Conservation (phyloP, 2,113 vertebrate genomes). For the Anhinga rufa region DNA sequence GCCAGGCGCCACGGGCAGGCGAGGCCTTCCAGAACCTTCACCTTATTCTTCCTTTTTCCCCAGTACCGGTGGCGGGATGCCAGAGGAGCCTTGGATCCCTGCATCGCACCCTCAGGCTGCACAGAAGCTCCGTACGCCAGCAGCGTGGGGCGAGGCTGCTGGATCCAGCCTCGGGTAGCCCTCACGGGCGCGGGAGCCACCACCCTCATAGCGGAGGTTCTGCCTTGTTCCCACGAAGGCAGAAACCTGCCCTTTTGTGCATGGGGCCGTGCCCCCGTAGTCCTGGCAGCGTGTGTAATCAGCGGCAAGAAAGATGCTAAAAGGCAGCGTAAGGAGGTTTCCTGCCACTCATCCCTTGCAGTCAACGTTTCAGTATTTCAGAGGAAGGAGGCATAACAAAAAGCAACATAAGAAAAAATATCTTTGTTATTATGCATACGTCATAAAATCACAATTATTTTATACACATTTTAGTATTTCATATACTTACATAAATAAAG, state of each 20-base stretch:
- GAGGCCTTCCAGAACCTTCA: too few relatives aligned
- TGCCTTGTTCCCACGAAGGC: too few relatives aligned
- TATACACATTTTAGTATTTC: slow-evolving; percentile 44
- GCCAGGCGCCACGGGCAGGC: too few relatives aligned
- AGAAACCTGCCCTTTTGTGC: not conserved
- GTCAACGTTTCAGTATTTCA: not conserved
- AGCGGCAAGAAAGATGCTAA: not conserved
- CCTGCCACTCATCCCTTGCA: not conserved
- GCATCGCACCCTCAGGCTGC: rapidly evolving
- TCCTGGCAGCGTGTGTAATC: rapidly evolving
- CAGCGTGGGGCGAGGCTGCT: rapidly evolving
- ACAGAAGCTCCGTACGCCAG: rapidly evolving
- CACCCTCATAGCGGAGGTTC: rapidly evolving
- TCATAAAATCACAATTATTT: slow-evolving; percentile 59
- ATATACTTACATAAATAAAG: slow-evolving; percentile 65
- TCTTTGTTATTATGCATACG: slow-evolving; percentile 73
- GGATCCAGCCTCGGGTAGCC: rapidly evolving
- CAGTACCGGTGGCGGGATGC: rapidly evolving
- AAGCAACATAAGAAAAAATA: slow-evolving; percentile 74
- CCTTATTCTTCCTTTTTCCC: too few relatives aligned
- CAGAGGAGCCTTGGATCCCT: rapidly evolving
- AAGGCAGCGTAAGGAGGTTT: not conserved
- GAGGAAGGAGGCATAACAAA: not conserved
- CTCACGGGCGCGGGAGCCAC: rapidly evolving
- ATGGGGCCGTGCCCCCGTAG: rapidly evolving